Base-by-base conservation (phyloP, 2,113 vertebrate genomes). In the Lathamus discolor region DNA sequence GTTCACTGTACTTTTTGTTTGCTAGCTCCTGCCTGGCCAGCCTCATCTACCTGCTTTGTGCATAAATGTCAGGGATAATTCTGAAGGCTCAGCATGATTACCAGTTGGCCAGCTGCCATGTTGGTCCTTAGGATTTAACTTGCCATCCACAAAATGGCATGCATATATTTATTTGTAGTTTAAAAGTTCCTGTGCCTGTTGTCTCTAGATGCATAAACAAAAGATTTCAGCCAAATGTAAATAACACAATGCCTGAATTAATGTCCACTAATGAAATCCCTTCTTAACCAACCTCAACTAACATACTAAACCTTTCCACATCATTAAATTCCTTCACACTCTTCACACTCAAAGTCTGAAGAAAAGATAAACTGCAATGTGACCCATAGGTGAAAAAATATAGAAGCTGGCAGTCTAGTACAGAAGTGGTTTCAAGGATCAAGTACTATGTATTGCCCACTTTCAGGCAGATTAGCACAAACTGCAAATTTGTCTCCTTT, bases 111-210 rank as follows among this genome's bases (percentile, higher is more conserved):
- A 72, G 41, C 55, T 93, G 81, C 78, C 69, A 41, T 28, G 54
- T 70, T 96, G 57, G 73, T 83, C 76, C 86, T 88, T 22, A 76
- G 75, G 81, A 95, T 96, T 94, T 92, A 86, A 73, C 41, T 73
- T 91, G 48, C 51, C 75, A 69, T 77, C 43, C 43, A 62, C 62
- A 90, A 81, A 96, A 70, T 79, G 6, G 9, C 31, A 84, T 44
- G 22, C 77, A 51, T 90, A 86, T 95, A 59, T 92, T 93, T 94
- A 68, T 61, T 88, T 67, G 29, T 83, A 29, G 91, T 86, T 73
- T 0, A 17, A 72, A 95, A 43, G 5, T 70, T 44, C 24, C 51
- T 33, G 16, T 73, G 68, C 25, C 25, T 79, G 8, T 83, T 92
- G 61, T 72, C 41, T 91, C 37, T 88, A 61, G 54, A 48, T 83